Base-by-base conservation (phyloP, 1,140 invertebrate genomes). In the Kradibia gibbosae region DNA sequence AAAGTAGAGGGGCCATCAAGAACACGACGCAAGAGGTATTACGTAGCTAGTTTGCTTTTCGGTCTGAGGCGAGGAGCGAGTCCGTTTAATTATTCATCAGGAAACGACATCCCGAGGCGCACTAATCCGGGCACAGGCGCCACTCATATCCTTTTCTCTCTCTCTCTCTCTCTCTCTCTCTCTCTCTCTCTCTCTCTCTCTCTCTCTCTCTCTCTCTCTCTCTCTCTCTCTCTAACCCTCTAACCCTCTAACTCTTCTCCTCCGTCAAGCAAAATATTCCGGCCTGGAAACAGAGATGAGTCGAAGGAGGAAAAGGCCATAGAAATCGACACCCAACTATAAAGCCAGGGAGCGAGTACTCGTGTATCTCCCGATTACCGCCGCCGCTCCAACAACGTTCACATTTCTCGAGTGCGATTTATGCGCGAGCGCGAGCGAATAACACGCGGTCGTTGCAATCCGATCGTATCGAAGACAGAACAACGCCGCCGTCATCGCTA, bases 1-100 rank as follows among this genome's bases (percentile, higher is more conserved):
- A 17, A 48, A 17, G 17, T 17, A 10, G 45, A 48, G 45, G 17
- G 45, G 17, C 45, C 17, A 17, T 10, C 8, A 48, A 17, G 17
- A 17, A 48, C 8, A 48, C 7, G 28, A 31, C 25, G 60, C 5
- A 34, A 1, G 28, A 10, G 11, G n/a, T 62, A 25, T 34, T 15
- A 11, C 2, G 8, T 34, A 13, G 31, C 45, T 7, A 48, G 45
- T 48, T 17, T 36, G 60, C 20, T 34, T 28, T 31, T 36, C 34
- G 1, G 25, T 53, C 28, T 5, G 62, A 67, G 36, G 36, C 17
- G n/a, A 67, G 0, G 34, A 20, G 15, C 62, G 62, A 8, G 17
- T 39, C 36, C 62, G 34, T 3, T 67, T 67, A 67, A 67, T 67
- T 67, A 67, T 67, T 67, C 62, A 67, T 67, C 62, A 36, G 36